Base-by-base conservation (phyloP, 2,113 vertebrate species). In the Mesembrinibis cayennensis region DNA sequence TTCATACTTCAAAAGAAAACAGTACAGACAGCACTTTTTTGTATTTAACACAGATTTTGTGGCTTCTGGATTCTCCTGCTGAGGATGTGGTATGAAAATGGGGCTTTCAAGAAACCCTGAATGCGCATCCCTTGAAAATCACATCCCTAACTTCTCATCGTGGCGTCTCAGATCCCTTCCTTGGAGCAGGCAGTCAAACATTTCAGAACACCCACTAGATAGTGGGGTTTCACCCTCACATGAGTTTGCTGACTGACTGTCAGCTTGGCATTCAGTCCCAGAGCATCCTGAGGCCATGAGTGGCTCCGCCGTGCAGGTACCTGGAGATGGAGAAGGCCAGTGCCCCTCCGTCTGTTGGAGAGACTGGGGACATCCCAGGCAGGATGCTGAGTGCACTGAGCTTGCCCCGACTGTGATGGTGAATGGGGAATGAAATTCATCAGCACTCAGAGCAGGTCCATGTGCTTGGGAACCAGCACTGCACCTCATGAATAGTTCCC, bases 331-430 rank as follows among this genome's bases (percentile, higher is more conserved):
- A 59, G 45, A 47, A 62, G 16, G 25, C 4, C 67, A 47, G 13
- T 27, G 30, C 2, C 23, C 25, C 32, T 80, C 36, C 4, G 2
- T 13, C 36, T 66, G 36, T n/a, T 59, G 42, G n/a, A 58, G 44
- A 32, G 32, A 6, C 27, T 89, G 38, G 26, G 38, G 17, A 61
- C 8, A 6, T 14, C 7, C 8, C 72, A 67, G 47, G 9, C 8
- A 40, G 40, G 27, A 72, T 69, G 44, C 25, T 2, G 2, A 52
- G 22, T 45, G 13, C 3, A 4, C 50, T 16, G 29, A 82, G n/a
- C 25, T 69, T 74, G 32, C 67, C 67, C 32, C 12, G 3, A 19
- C 26, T 25, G 0, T 0, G 5, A 5, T 5, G 12, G 15, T 38
- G 44, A 79, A 30, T 14, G 6, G 27, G 15, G 34, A 83, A 74